Evolutionary conservation across 2,113 vertebrate species (phyloP), one percentile per base, ranked within the genome.

Genomic region (Numenius arquata): DNA sequence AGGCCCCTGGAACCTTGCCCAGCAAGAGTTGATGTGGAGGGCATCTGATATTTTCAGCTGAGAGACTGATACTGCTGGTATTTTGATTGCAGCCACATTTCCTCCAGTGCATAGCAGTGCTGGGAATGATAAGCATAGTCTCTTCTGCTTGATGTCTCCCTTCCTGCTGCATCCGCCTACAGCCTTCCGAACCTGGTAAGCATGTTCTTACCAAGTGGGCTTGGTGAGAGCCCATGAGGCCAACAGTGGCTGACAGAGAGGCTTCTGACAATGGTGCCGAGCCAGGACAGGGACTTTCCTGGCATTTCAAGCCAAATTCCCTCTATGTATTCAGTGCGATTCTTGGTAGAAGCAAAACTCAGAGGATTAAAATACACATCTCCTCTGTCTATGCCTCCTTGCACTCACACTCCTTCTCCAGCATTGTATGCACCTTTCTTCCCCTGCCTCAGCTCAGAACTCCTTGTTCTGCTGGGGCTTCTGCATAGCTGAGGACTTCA

Each of bases 391-490:
- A 10, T 83, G 50, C 9, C 27, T 75, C 40, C 65, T 63, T 75
- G 75, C 26, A 70, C 43, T 85, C 3, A 0, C 45, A 45, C 45
- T 81, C 47, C 40, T 92, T 67, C 38, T 82, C 63, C 75, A 72
- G 19, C 43, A 48, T 29, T 72, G 63, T 66, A n/a, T 9, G 36
- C 23, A 77, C 40, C 48, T 87, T 92, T 92, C 74, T 92, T 61
- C 67, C 25, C 76, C 43, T 65, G 77, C 47, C n/a, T 76, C 66
- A 63, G 53, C 91, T 95, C 75, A 83, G 93, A 94, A 93, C 77
- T 85, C n/a, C 91, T 86, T 95, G 90, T 96, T 94, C 96, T 96
- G 62, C 32, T 45, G 56, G 56, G 50, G 53, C 56, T 93, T 94
- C 83, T 95, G 55, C 80, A 43, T 38, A 71, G 55, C 74, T 29